Percentiles rank a stretch among this genome's conserved stretches.
phyloP scores from a whole-genome alignment of 2,888 invertebrate genomes.

The Limnephilus marmoratus region DNA sequence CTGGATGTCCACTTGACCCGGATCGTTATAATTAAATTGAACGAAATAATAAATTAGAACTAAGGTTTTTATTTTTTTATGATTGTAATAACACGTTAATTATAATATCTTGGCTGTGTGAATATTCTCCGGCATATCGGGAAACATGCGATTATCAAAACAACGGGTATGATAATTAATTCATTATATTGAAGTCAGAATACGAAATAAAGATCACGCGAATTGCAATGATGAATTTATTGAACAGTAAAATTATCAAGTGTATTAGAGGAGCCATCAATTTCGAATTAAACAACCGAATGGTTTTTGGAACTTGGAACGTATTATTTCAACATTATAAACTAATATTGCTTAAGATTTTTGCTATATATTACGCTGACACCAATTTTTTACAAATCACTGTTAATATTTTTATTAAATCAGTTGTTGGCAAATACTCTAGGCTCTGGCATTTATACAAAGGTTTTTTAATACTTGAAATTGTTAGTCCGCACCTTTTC shows the following conservation, averaged over 20 bases:
- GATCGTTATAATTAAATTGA: background rate
- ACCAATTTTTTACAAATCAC: background rate
- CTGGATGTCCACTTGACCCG: background rate
- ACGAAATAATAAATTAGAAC: background rate
- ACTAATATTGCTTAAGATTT: background rate
- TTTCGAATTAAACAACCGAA: background rate
- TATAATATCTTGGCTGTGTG: background rate
- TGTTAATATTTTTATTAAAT: background rate
- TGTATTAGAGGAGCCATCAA: background rate
- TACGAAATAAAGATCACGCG: background rate
- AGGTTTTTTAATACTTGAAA: background rate
- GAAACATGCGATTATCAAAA: background rate
- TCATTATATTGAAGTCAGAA: background rate
- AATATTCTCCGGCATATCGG: background rate
- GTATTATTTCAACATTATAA: background rate
- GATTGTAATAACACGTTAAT: background rate
- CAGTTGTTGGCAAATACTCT: background rate
- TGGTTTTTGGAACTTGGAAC: background rate
- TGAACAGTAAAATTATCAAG: background rate
- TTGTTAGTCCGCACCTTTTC: background rate
- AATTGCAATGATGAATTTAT: background rate
- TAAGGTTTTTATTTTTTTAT: background rate
- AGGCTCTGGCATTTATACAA: background rate
- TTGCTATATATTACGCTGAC: background rate
- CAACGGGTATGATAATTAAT: background rate